Base-by-base conservation (phyloP, 2,888 invertebrate genomes). In the Polyommatus icarus region DNA sequence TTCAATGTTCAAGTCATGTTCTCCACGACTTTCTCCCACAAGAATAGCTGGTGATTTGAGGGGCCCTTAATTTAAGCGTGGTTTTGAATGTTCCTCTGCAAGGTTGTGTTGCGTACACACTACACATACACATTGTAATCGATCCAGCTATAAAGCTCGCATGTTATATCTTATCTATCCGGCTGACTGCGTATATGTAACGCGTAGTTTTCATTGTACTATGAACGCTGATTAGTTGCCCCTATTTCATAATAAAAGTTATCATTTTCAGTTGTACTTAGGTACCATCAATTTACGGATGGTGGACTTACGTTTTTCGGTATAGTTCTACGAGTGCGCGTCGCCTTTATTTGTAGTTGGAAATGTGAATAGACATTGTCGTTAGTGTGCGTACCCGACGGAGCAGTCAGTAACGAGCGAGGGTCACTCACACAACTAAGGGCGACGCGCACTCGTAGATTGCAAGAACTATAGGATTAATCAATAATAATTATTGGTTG, bases 91-190 rank as follows among this genome's bases (percentile, higher is more conserved):
- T 59, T 59, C 20, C 0, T n/a, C 59, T 20, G 4, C 12, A 61
- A 10, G 24, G 20, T 61, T 61, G 24, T 61, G 12, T 61, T 61
- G 61, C 10, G 24, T 61, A 61, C 10, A 20, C 59, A 20, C 8
- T 32, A 32, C 32, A 32, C 32, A 36, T 36, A 36, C 36, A 6
- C 36, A 46, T 10, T 29, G 29, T 29, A 67, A 67, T 67, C 67
- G 29, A 67, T 67, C 29, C 29, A 32, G 24, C 29, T 32, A 67
- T 67, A 67, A 67, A 67, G 67, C 67, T 67, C 18, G 29, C 20
- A 61, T 59, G 59, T 59, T 20, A 12, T 61, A 67, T 32, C 29
- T 67, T 67, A 67, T 67, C 67, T 61, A 67, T 29, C 29, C 67
- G 29, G 29, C 67, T 29, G 67, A 7, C 67, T 67, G 67, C 67